Evolutionary conservation across 1,140 invertebrate genomes (phyloP), one percentile per base, ranked within the genome.

Genomic region (Brachionus rotundiformis): DNA sequence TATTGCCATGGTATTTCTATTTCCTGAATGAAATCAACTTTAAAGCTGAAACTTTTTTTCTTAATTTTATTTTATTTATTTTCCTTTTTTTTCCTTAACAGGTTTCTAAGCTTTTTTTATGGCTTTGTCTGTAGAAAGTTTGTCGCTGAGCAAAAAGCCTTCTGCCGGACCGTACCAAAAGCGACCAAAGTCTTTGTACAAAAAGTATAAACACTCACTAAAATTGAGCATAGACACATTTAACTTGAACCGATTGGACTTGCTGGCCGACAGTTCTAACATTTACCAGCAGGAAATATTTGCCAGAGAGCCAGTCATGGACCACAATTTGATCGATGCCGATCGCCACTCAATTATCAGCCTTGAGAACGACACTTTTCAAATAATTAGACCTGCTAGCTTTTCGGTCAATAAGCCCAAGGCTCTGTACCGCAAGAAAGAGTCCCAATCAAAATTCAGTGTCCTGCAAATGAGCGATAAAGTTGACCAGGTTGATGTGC

Each of bases 41-140:
- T 19, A 4, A 54, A 54, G 47, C n/a, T 19, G 13, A 39, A 39
- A 39, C 36, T 39, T 39, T 39, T 39, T 39, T 1, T 39, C 13
- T 39, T 6, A 39, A 39, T 7, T 39, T 39, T 39, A 39, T 54
- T 49, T 16, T 16, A 41, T 54, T 19, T 54, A 19, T 54, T n/a
- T 19, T 54, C 23, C 7, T 6, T 54, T 23, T 54, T 54, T 54
- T 19, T 54, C 19, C 23, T 54, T 54, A 16, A 54, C 39, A 13
- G n/a, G 47, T 54, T 54, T 54, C 47, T 54, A 54, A 54, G 47
- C 47, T 19, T 54, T 25, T 54, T 54, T 54, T 54, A 54, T 54
- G 47, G 47, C 16, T 54, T 54, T 54, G 47, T 54, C 47, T 54
- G 23, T n/a, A 54, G 47, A 54, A 54, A 54, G 19, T 25, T 19